Evolutionary conservation across 2,888 invertebrate species (phyloP), one percentile per base, ranked within the genome.

Genomic region (Fragum whitleyi): DNA sequence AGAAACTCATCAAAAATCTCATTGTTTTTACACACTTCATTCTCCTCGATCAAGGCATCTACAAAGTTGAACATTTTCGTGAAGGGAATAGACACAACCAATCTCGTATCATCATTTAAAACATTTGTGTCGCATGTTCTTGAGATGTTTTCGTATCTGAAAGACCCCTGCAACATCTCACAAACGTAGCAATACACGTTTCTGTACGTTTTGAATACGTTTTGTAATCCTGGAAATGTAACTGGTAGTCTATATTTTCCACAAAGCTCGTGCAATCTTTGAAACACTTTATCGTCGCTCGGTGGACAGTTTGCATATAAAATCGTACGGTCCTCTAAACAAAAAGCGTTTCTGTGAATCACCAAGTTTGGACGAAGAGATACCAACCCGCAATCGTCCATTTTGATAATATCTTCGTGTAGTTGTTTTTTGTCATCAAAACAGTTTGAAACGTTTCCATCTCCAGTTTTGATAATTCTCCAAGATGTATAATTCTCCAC

Each of bases 191-290:
- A 59, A 19, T 28, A 59, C 16, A 59, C 28, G 28, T 59, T 59
- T 11, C 59, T 23, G 19, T 59, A 59, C 11, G 11, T 16, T 16
- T 1, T 16, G 26, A 0, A 14, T 16, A 29, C 28, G 16, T 11
- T 59, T 39, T 14, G 14, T 14, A 39, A 39, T 6, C 7, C 14
- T 39, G 39, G 6, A 9, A 39, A 39, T 9, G 39, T 39, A 59
- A 59, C 21, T 1, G 59, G 59, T 28, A 59, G 21, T 26, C 59
- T 21, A 29, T 59, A 59, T 59, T 59, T 59, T 59, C 16, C 29
- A 59, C 59, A 59, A 0, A 26, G 59, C 1, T 59, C 26, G 11
- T 28, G 26, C 11, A 16, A 28, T 19, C 28, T 16, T 16, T 26
- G 28, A 9, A 59, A 16, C 6, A 26, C 28, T 23, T 7, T 28